These are phyloP conservation scores for Heterohyrax brucei DNA, from an alignment of 2,797 vertebrate genomes.

Conservation along the genomic window DNA sequence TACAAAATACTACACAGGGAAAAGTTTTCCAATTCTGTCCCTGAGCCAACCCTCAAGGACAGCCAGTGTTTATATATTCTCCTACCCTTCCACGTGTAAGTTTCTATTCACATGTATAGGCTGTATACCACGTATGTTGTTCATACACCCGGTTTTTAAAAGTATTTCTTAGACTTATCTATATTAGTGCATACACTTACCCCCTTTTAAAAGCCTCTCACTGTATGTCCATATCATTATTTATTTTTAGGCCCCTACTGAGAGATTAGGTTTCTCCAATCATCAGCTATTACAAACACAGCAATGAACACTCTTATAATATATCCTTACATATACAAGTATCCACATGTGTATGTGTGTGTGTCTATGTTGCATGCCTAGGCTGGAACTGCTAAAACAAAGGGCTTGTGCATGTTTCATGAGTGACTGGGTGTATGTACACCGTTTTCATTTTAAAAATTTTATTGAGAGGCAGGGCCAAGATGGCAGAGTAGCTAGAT, in stretches of 20 bases:
- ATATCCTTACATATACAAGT: background rate
- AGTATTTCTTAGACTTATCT: background rate
- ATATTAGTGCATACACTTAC: constrained; percentile 8
- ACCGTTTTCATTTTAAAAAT: constrained; percentile 8
- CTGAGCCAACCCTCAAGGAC: background rate
- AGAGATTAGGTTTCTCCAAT: constrained; percentile 15
- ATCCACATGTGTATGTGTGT: background rate
- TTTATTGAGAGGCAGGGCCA: background rate
- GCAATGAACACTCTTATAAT: background rate
- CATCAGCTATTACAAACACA: background rate
- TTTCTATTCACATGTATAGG: background rate
- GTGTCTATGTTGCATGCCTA: background rate
- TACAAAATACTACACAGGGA: background rate
- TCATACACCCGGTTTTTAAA: background rate
- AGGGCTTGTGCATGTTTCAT: background rate
- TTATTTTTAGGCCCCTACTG: constrained; percentile 40
- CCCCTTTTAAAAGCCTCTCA: constrained; percentile 30
- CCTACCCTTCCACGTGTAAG: background rate
- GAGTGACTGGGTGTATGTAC: background rate
- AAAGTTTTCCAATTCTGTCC: background rate
- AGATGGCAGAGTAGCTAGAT: too few species aligned
- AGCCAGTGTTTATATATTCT: background rate
- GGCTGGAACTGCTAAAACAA: background rate
- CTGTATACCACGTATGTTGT: background rate
- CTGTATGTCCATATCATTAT: background rate